These are phyloP conservation scores for Gari tellinella DNA, from an alignment of 2,888 invertebrate species.

Conservation along the genomic window DNA sequence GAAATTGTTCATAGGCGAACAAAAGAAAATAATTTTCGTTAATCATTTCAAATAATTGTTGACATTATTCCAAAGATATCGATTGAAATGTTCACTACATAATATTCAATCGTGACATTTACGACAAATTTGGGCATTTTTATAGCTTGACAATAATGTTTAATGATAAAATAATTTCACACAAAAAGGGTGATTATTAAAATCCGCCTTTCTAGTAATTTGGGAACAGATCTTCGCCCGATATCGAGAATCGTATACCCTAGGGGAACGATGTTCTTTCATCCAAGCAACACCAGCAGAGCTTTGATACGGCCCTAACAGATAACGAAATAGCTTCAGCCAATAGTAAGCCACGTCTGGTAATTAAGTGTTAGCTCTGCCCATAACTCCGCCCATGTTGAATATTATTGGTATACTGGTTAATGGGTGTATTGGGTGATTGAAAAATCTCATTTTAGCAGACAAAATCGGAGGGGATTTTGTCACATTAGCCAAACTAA, in stretches of 20 bases:
- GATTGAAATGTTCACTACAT: conserved; percentile 10
- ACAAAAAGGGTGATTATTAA: conserved; percentile 57
- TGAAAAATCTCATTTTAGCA: conserved; percentile 52
- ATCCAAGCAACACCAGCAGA: no score
- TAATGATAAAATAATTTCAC: conserved; percentile 55
- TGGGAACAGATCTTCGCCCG: conserved; percentile 34
- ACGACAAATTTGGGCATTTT: conserved; percentile 49
- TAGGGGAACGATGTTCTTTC: not conserved
- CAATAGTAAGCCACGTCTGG: conserved; percentile 22
- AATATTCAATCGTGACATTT: conserved; percentile 41
- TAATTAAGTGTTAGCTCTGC: conserved; percentile 27
- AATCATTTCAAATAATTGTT: no score
- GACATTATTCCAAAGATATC: conserved; percentile 10
- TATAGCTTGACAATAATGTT: conserved; percentile 46
- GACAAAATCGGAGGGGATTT: conserved; percentile 54
- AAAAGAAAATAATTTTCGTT: no score
- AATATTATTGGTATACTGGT: conserved; percentile 29
- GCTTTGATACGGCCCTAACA: not conserved
- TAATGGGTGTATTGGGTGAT: conserved; percentile 23
- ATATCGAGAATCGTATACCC: conserved; percentile 21
- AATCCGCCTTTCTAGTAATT: conserved; percentile 53
- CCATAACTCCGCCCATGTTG: conserved; percentile 25
- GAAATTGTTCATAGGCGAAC: no score
- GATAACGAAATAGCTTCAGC: conserved; percentile 7
- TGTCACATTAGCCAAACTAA: conserved; percentile 50